Conservation (phyloP, 1,140 invertebrate species). For the Gerris buenoi region DNA sequence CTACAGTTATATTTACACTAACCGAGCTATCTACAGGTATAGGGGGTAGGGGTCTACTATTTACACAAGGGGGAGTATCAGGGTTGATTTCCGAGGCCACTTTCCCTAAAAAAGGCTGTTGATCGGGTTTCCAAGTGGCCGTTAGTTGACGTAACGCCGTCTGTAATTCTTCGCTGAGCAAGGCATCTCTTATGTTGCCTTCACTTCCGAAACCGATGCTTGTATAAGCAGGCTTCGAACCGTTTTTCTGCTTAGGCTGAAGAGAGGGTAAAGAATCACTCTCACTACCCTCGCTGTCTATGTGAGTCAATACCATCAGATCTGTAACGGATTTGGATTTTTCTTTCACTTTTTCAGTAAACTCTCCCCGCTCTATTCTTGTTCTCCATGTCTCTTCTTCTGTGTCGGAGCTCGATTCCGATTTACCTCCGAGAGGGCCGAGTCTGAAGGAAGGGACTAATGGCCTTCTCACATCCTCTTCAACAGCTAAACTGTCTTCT, state of each 20-base stretch:
- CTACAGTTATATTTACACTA: no score
- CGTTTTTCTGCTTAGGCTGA: constrained; percentile 17
- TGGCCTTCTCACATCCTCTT: constrained; percentile 29
- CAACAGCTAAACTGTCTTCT: constrained; percentile 36
- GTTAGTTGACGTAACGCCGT: constrained; percentile 37
- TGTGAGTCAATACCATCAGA: constrained; percentile 55
- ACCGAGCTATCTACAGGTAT: neutral
- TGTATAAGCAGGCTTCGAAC: constrained; percentile 14
- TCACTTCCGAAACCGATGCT: constrained; percentile 36
- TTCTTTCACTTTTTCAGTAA: constrained; percentile 49
- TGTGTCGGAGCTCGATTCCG: constrained; percentile 39
- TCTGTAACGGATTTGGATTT: constrained; percentile 58
- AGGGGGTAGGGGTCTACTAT: neutral
- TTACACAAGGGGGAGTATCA: neutral
- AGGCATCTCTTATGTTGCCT: constrained; percentile 35
- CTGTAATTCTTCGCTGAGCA: constrained; percentile 38
- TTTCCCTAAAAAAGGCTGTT: constrained; percentile 27
- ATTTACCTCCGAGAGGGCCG: constrained; percentile 19
- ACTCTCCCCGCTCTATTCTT: constrained; percentile 44
- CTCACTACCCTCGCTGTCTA: constrained; percentile 46
- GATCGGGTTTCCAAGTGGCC: constrained; percentile 20
- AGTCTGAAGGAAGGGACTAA: constrained; percentile 26
- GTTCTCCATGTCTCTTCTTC: constrained; percentile 50
- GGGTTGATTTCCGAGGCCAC: constrained; percentile 26
- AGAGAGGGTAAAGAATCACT: constrained; percentile 25